phyloP scores from a whole-genome alignment of 2,113 vertebrate species.

The Crotalus viridis region DNA sequence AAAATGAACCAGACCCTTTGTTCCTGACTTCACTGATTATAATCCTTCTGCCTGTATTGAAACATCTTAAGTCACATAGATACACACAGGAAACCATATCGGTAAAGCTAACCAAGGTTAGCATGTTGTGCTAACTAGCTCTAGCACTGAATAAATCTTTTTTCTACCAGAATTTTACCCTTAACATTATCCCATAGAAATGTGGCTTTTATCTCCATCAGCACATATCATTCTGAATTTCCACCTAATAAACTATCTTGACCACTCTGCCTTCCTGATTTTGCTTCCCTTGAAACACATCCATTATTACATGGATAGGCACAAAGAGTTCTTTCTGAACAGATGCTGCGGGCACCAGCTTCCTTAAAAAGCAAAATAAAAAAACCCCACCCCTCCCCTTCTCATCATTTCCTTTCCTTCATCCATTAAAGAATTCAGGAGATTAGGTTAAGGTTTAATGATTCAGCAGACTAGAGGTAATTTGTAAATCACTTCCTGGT shows the following conservation, averaged over 20 bases:
- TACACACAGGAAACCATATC: background rate
- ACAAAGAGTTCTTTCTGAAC: background rate
- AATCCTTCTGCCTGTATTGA: background rate
- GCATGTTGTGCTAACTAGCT: background rate
- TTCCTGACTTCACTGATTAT: background rate
- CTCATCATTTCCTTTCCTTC: background rate
- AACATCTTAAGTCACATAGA: background rate
- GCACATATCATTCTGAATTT: background rate
- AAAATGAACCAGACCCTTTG: background rate
- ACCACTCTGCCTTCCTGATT: background rate
- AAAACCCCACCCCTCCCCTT: background rate
- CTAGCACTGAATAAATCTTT: background rate
- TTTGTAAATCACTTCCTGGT: constrained; percentile 35
- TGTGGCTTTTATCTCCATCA: background rate
- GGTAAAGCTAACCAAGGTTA: background rate
- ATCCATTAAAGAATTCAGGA: background rate
- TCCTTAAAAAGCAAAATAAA: constrained; percentile 34
- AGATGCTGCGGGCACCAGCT: background rate
- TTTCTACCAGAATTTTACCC: background rate
- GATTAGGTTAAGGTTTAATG: constrained; percentile 44
- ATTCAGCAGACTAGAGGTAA: constrained; percentile 17
- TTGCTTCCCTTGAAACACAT: background rate
- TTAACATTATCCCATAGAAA: background rate
- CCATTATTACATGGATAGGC: background rate
- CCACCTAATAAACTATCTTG: background rate